phyloP scores from a whole-genome alignment of 2,888 invertebrate species.

The Muschampia plurimacula region DNA sequence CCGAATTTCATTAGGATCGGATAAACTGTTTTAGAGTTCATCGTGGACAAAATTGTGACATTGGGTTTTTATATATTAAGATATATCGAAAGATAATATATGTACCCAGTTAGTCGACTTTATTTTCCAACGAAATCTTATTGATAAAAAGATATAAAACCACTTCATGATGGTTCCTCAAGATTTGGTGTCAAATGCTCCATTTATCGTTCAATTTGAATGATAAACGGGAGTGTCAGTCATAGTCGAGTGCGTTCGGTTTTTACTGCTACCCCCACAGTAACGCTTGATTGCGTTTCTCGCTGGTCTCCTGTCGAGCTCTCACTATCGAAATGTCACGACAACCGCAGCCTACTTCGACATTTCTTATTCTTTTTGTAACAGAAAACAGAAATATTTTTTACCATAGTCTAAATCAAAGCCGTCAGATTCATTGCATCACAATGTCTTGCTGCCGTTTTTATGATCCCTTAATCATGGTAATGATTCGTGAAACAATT shows the following conservation, averaged over 20 bases:
- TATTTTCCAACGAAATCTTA: no score
- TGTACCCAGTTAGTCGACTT: no score
- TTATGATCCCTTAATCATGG: not conserved
- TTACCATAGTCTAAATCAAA: conserved; percentile 41
- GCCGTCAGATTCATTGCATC: conserved; percentile 14
- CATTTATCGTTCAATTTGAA: conserved; percentile 48
- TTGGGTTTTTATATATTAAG: no score
- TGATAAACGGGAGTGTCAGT: conserved; percentile 47
- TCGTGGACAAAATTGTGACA: no score
- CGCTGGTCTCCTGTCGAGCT: not conserved
- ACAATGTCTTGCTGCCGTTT: conserved; percentile 6
- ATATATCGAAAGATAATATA: no score
- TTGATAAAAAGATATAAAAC: no score
- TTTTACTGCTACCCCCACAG: conserved; percentile 73
- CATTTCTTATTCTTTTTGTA: not conserved
- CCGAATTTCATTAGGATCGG: no score
- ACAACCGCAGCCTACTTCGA: conserved; percentile 3
- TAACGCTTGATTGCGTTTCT: conserved; percentile 57
- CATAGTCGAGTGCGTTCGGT: conserved; percentile 67
- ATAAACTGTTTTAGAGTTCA: no score
- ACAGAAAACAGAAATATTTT: conserved; percentile 47
- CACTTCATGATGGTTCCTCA: no score
- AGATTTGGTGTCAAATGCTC: conserved; percentile 38
- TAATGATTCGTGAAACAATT: no score
- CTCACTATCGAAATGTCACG: conserved; percentile 6